Evolutionary conservation across 2,113 vertebrate genomes (phyloP).

Genomic region (Garra rufa): DNA sequence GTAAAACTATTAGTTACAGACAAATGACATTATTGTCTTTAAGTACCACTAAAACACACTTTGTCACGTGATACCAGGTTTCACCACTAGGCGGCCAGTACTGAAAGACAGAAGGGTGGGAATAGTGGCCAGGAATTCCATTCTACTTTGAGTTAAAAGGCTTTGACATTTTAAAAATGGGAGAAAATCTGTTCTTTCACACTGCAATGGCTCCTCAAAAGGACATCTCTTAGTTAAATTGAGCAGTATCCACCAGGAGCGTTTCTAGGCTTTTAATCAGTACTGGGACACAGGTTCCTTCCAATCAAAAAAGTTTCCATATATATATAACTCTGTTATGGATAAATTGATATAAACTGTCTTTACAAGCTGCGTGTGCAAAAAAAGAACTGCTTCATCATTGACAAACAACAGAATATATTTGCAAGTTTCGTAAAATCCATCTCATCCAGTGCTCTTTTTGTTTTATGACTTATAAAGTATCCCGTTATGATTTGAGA

Average conservation of each 20-base stretch:
- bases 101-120: constrained; percentile 2
- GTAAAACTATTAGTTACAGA: not conserved
- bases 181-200: constrained; percentile 16
- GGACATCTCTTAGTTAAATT: not conserved
- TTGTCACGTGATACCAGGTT: not conserved
- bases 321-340: too few relatives aligned
- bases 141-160: constrained; percentile 33
- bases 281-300: not conserved
- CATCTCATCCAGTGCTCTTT: not conserved
- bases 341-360: not conserved
- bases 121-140: constrained; percentile 40
- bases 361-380: not conserved
- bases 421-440: not conserved
- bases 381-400: not conserved
- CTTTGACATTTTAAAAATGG: constrained; percentile 46
- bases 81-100: constrained; percentile 46
- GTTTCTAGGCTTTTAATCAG: not conserved
- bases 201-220: constrained; percentile 2
- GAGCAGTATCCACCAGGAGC: not conserved
- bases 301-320: not conserved
- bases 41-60: constrained; percentile 17
- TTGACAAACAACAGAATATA: not conserved
- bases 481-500: not conserved
- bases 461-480: not conserved
- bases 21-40: not conserved